A percentile compares a stretch with the other conserved stretches of the same genome.
These are phyloP conservation scores for Terebella lapidaria DNA, from an alignment of 2,888 invertebrate genomes.

Conservation along the genomic window DNA sequence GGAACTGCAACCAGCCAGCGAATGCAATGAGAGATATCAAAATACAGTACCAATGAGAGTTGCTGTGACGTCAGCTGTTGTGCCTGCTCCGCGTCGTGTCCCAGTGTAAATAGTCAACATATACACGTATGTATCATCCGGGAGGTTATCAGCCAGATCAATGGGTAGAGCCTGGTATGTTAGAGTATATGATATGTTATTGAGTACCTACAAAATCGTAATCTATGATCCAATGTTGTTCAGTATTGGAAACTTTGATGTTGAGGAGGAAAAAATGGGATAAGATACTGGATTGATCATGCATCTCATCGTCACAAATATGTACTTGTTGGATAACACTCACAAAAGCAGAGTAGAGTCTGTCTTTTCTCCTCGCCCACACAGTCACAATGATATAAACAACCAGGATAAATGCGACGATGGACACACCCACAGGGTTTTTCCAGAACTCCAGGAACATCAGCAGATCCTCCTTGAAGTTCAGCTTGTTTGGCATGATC, in stretches of 20 bases:
- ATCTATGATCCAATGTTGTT: too few relatives aligned
- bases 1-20: too few relatives aligned
- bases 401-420: background rate
- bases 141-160: constrained; percentile 15
- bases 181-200: too few relatives aligned
- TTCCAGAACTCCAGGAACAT: constrained; percentile 12
- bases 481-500: constrained; percentile 14
- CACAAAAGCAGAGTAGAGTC: background rate
- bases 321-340: background rate
- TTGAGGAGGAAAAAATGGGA: too few relatives aligned
- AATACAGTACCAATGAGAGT: too few relatives aligned
- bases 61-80: constrained; percentile 8
- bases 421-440: constrained; percentile 15
- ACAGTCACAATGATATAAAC: constrained; percentile 8
- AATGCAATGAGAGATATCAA: too few relatives aligned
- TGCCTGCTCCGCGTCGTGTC: constrained; percentile 11
- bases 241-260: too few relatives aligned
- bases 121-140: constrained; percentile 8
- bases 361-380: constrained; percentile 12
- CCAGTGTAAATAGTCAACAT: constrained; percentile 18
- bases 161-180: constrained; percentile 16
- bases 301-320: too few relatives aligned
- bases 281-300: too few relatives aligned
- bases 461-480: constrained; percentile 8
- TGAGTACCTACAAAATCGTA: too few relatives aligned